These are phyloP conservation scores for Axis porcinus DNA, from an alignment of 2,113 vertebrate genomes.

Conservation along the genomic window DNA sequence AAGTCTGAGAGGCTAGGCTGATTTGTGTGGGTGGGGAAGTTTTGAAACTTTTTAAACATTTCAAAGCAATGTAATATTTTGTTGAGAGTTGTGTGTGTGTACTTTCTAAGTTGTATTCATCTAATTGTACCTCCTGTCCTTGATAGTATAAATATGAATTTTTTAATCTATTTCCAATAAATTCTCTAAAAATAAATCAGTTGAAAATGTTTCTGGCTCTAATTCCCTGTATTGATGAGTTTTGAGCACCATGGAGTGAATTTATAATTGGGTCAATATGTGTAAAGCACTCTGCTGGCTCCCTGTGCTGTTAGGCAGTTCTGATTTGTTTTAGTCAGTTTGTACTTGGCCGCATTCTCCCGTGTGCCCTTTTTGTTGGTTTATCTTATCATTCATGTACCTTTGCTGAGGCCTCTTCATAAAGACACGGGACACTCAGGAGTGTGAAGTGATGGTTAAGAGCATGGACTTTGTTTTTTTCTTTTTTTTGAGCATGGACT, in stretches of 20 bases:
- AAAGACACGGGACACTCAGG: background rate
- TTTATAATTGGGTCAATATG: background rate
- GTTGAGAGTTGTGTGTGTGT: background rate
- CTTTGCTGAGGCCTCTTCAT: background rate
- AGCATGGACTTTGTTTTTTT: no score
- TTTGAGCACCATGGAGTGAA: background rate
- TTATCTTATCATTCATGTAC: background rate
- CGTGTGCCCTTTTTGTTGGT: rapidly evolving
- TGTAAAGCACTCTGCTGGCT: background rate
- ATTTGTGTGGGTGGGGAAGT: background rate
- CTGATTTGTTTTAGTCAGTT: background rate
- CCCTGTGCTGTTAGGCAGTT: background rate
- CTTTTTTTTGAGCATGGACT: no score
- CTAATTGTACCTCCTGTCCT: background rate
- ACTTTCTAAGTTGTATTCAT: background rate
- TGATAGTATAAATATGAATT: background rate
- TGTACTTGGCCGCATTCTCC: background rate
- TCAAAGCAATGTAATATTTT: background rate
- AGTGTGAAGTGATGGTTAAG: background rate
- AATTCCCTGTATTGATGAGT: background rate
- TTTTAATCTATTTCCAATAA: background rate
- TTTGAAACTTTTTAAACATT: background rate
- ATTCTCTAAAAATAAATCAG: background rate
- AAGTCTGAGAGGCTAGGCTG: background rate
- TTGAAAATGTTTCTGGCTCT: background rate